Evolutionary conservation across 2,113 vertebrate genomes (phyloP).

Genomic region (Syngnathus floridae): DNA sequence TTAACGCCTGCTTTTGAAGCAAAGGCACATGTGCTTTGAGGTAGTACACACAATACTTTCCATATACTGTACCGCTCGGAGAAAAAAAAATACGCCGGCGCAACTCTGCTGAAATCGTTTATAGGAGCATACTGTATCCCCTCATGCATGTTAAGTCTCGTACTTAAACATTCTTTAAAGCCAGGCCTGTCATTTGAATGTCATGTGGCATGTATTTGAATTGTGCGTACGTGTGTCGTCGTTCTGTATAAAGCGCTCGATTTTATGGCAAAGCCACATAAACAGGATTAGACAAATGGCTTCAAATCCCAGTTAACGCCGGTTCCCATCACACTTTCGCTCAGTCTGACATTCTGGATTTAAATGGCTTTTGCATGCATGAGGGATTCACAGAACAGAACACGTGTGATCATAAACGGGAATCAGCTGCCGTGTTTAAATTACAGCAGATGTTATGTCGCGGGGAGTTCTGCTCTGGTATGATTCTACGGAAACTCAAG

Average conservation of each 20-base stretch:
- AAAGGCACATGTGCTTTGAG: constrained; percentile 25
- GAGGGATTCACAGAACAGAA: constrained; percentile 1
- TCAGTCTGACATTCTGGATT: constrained; percentile 5
- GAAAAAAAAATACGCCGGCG: constrained; percentile 13
- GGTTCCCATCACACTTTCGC: constrained; percentile 3
- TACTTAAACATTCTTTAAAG: not conserved
- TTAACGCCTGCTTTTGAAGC: constrained; percentile 7
- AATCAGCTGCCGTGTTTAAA: constrained; percentile 1
- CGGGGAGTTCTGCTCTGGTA: not conserved
- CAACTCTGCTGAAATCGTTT: not conserved
- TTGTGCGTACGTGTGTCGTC: not conserved
- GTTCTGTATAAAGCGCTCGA: not conserved
- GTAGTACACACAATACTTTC: constrained; percentile 16
- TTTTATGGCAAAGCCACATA: not conserved
- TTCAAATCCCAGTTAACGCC: constrained; percentile 5
- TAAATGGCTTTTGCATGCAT: constrained; percentile 9
- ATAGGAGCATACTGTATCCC: not conserved
- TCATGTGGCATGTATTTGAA: not conserved
- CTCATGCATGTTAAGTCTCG: not conserved
- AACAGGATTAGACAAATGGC: constrained; percentile 8
- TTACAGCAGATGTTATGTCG: not conserved
- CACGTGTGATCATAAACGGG: constrained; percentile 3
- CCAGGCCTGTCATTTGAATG: not conserved
- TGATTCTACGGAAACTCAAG: not conserved
- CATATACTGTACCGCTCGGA: constrained; percentile 5